phyloP scores from a whole-genome alignment of 2,888 invertebrate species.

The Eledone cirrhosa region DNA sequence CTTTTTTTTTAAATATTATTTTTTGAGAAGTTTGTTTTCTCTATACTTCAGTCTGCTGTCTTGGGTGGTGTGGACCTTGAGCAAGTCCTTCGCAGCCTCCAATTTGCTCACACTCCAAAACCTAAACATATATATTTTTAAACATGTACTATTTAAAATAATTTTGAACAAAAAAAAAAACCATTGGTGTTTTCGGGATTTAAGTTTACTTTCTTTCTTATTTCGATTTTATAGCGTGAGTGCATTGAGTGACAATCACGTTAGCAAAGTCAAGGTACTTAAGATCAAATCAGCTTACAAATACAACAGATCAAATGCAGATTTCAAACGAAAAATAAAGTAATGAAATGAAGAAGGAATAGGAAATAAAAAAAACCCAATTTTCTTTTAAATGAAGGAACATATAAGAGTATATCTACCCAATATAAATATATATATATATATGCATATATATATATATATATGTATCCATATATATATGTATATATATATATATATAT shows the following conservation, averaged over 20 bases:
- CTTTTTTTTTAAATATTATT: neutral
- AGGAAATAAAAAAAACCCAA: neutral
- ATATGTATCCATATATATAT: neutral
- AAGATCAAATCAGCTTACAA: neutral
- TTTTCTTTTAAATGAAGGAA: neutral
- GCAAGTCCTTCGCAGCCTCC: neutral
- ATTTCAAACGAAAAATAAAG: neutral
- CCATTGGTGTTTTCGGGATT: no score
- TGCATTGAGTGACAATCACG: no score
- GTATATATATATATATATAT: conserved; percentile 15
- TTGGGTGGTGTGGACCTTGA: neutral
- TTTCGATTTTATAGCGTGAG: no score
- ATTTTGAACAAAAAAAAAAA: no score
- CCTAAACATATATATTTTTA: no score
- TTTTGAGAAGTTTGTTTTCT: neutral
- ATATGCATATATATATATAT: neutral
- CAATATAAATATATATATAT: neutral
- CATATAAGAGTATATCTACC: neutral
- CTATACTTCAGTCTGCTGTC: neutral
- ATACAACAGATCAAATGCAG: neutral
- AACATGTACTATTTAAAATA: no score
- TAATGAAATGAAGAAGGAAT: neutral
- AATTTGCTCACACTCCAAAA: neutral
- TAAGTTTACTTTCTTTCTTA: no score
- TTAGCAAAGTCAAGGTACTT: no score